Base-by-base conservation (phyloP, 2,888 invertebrate genomes). In the Pyrochroa serraticornis region DNA sequence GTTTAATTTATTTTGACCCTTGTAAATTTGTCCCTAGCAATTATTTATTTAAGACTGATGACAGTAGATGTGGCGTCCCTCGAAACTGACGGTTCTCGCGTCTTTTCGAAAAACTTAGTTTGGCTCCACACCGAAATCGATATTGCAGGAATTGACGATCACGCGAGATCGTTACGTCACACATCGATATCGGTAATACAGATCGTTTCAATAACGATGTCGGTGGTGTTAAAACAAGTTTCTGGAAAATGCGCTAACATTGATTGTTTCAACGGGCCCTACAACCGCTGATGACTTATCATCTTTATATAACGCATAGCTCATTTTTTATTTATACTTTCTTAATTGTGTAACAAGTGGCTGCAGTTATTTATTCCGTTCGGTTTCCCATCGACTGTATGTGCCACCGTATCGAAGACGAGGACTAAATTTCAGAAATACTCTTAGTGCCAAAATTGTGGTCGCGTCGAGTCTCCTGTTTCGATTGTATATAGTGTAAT, bases 21-120 rank as follows among this genome's bases (percentile, higher is more conserved):
- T 64, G 66, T 71, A 71, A 66, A 64, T 73, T 71, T 73, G 72
- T 64, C 58, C 60, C 71, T 71, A 68, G 69, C 71, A 72, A 72
- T 22, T 22, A 22, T 75, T 76, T 75, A 74, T 74, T 76, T 76
- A 76, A 76, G 75, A 77, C 76, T 76, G 76, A 76, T 22, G 22
- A 22, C 22, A 22, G 22, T 5, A 22, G 22, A 22, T 22, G 22
- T 22, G 3, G 22, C 22, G 22, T 22, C 22, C 22, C 2, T 22
- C 22, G 5, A 22, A 22, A 5, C 22, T 22, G 22, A 22, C 22
- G 5, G 5, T 22, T 22, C 22, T 5, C 3, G 22, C 22, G 22
- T 22, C 22, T 22, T 22, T 22, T 22, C 22, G 3, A 22, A 5
- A 22, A 22, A 22, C 5, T 5, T 5, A 22, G 2, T 2, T 22